Percentiles rank a stretch among this genome's conserved stretches.
Conservation (phyloP, 2,797 vertebrate species). For the Cheirogaleus major region DNA sequence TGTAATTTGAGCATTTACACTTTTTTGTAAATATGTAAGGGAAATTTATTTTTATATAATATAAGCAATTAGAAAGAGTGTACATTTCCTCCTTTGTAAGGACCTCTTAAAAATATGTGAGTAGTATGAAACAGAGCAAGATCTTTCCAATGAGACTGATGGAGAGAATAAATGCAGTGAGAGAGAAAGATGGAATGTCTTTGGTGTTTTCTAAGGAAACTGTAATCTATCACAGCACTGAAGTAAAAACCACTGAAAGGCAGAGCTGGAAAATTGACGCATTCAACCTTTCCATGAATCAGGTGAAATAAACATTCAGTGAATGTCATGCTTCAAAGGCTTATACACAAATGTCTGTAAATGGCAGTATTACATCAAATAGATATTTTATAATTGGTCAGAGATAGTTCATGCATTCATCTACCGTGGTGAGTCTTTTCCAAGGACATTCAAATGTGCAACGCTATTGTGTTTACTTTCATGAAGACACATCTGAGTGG, state of each 20-base stretch:
- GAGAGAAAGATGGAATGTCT: conserved; percentile 26
- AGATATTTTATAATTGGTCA: conserved; percentile 24
- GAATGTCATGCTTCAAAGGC: conserved; percentile 1
- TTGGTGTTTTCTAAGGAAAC: conserved; percentile 46
- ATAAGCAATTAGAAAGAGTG: background rate
- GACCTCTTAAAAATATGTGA: background rate
- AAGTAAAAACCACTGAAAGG: conserved; percentile 39
- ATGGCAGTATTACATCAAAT: background rate
- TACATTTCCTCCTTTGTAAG: conserved; percentile 11
- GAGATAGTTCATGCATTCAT: background rate
- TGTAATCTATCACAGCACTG: conserved; percentile 22
- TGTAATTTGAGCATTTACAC: background rate
- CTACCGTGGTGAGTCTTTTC: background rate
- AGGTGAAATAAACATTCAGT: conserved; percentile 11
- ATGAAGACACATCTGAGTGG: background rate
- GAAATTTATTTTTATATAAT: conserved; percentile 30
- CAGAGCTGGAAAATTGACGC: conserved; percentile 26
- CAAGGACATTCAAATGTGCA: background rate
- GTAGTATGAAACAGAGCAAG: background rate
- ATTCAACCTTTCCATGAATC: conserved; percentile 10
- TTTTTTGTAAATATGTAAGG: conserved; percentile 24
- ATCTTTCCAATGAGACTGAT: background rate
- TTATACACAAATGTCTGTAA: conserved; percentile 15
- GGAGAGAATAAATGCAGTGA: conserved; percentile 20
- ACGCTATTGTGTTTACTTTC: background rate